Base-by-base conservation (phyloP, 2,797 vertebrate genomes). In the Hyperoplus lanceolatus region DNA sequence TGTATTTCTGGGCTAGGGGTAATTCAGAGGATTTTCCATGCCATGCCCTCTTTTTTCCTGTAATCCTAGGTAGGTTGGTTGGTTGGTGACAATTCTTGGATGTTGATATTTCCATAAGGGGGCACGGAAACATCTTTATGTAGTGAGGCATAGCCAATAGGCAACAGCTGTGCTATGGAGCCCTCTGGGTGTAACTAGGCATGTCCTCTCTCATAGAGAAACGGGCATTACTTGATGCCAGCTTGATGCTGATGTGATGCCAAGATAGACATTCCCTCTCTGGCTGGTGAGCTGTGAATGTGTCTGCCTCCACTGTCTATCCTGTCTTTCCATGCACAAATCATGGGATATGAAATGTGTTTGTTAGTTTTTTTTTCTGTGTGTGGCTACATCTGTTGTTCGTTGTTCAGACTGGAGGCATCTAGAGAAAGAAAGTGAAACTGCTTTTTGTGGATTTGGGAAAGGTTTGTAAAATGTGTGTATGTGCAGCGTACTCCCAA, bases 151-250 rank as follows among this genome's bases (percentile, higher is more conserved):
- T 50, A 29, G 63, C 70, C 80, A 75, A 80, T 85, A 79, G 49
- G 68, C 73, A 79, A 45, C 92, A 89, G 90, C 85, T 90, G 85
- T 90, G 82, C 88, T 91, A 62, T 86, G 81, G 81, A 75, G 65
- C 66, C 63, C 21, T 2, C 1, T 29, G 63, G 72, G 72, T 77
- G 73, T 74, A 75, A 86, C 70, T 43, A 75, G 82, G 85, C 46
- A 59, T 82, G 53, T 55, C 76, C 46, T 62, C 36, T 75, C 39
- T 45, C 65, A 18, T 9, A 45, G 83, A 70, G 71, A 68, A 83
- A 55, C 36, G 16, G 46, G 36, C 49, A 53, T 75, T 49, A 57
- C 49, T 6, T 43, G 61, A 77, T 80, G 79, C 68, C 81, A 70
- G 56, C 42, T 4, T 41, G 53, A 63, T 76, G 69, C 46, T 56